Conservation (phyloP, 2,888 invertebrate genomes). For the Stictocephala bisonia region DNA sequence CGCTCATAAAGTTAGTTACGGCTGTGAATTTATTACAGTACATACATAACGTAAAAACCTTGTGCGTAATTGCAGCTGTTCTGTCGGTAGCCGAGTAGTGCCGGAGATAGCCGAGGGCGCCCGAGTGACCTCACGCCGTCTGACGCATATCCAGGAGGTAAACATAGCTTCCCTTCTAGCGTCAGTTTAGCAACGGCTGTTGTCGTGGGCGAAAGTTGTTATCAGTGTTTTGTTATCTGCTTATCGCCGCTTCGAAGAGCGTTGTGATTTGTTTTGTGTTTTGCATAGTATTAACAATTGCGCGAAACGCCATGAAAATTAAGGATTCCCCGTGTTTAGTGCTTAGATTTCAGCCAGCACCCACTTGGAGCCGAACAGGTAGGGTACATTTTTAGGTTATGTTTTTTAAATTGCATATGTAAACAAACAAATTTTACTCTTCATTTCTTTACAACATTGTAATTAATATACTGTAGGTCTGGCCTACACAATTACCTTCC, state of each 20-base stretch:
- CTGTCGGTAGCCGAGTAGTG: slow-evolving; percentile 20
- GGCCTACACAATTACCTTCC: no score
- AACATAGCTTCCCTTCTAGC: background rate
- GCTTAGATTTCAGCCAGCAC: slow-evolving; percentile 55
- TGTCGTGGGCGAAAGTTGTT: background rate
- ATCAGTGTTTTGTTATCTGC: background rate
- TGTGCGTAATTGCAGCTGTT: no score
- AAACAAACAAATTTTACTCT: no score
- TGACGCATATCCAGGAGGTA: slow-evolving; percentile 31
- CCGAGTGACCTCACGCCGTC: slow-evolving; percentile 38
- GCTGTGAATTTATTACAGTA: background rate
- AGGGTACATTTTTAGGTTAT: slow-evolving; percentile 40
- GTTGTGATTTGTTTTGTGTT: background rate
- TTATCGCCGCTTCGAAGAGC: background rate
- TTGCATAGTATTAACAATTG: slow-evolving; percentile 6
- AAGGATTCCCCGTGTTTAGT: slow-evolving; percentile 58
- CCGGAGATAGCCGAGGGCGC: slow-evolving; percentile 37
- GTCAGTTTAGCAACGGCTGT: background rate
- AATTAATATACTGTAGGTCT: no score
- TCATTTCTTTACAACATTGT: no score
- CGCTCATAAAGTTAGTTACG: no score
- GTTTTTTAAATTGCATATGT: no score
- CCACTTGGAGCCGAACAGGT: slow-evolving; percentile 60
- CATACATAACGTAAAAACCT: no score
- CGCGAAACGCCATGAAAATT: slow-evolving; percentile 59